Percentiles rank a stretch among this genome's conserved stretches.
Evolutionary conservation across 92 coral and sea anemone species (phyloP).

Genomic region (Isaurus tuberculatus): DNA sequence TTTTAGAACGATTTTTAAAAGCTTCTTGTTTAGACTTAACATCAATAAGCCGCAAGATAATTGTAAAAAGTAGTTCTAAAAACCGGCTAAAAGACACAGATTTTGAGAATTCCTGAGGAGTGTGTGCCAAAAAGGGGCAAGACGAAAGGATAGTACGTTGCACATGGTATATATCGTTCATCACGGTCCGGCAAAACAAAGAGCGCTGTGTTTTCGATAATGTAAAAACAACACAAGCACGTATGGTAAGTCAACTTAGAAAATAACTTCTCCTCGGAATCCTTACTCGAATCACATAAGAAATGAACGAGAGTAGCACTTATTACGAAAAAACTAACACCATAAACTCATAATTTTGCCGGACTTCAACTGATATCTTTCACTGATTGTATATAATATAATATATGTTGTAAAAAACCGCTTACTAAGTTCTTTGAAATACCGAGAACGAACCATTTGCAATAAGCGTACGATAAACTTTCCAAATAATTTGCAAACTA

Average conservation of each 20-base stretch:
- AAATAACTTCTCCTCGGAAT: neutral
- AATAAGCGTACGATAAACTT: neutral
- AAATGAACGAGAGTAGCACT: neutral
- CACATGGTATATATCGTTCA: constrained; percentile 14
- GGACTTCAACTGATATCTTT: constrained; percentile 17
- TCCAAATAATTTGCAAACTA: constrained; percentile 3
- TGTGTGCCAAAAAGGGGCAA: constrained; percentile 30
- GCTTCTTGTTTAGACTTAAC: constrained; percentile 35
- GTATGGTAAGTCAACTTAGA: neutral
- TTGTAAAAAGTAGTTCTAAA: constrained; percentile 11
- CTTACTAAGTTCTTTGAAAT: neutral
- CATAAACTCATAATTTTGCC: constrained; percentile 5
- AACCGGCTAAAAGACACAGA: neutral
- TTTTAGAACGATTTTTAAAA: constrained; percentile 34
- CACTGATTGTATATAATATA: neutral
- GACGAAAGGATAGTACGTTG: constrained; percentile 13
- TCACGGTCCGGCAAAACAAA: constrained; percentile 10
- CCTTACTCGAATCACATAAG: constrained; percentile 12
- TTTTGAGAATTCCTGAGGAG: constrained; percentile 28
- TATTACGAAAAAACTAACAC: neutral
- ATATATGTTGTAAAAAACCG: neutral
- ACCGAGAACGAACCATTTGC: constrained; percentile 23
- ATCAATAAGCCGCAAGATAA: constrained; percentile 5
- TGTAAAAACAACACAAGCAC: neutral
- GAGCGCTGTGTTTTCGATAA: neutral